A percentile compares a stretch with the other conserved stretches of the same genome.
Evolutionary conservation across 2,888 invertebrate species (phyloP).

Genomic region (Tiphia femorata): DNA sequence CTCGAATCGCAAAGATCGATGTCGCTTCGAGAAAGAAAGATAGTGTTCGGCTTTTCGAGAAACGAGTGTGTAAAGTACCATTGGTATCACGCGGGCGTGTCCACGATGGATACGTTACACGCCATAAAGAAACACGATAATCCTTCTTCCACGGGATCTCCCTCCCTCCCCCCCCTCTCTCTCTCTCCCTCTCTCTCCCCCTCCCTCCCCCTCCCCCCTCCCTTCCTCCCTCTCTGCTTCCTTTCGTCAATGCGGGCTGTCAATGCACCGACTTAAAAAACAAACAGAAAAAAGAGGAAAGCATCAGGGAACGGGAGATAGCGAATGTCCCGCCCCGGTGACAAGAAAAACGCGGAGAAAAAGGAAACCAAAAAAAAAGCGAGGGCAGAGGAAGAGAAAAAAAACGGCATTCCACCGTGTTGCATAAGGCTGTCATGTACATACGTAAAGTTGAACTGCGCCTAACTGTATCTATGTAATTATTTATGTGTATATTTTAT

Average conservation of each 20-base stretch:
- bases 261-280: too few relatives aligned
- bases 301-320: too few relatives aligned
- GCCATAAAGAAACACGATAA: not conserved
- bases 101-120: conserved; percentile 17
- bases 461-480: conserved; percentile 48
- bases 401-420: too few relatives aligned
- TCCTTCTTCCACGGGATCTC: not conserved
- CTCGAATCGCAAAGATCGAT: too few relatives aligned
- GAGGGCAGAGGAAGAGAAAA: too few relatives aligned
- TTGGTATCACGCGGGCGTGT: conserved; percentile 34
- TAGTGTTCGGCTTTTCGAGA: not conserved
- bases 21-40: not conserved
- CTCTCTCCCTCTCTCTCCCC: not conserved
- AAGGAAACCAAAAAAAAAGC: too few relatives aligned
- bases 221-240: not conserved
- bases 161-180: not conserved
- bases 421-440: conserved; percentile 19
- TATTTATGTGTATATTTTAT: conserved; percentile 47
- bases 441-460: conserved; percentile 30
- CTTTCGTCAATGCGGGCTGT: too few relatives aligned
- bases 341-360: too few relatives aligned
- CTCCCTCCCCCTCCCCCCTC: not conserved
- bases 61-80: conserved; percentile 7
- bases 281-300: too few relatives aligned
- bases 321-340: too few relatives aligned